Percentiles rank a stretch among this genome's conserved stretches.
These are phyloP conservation scores for Thecocarcelia acutangulata DNA, from an alignment of 2,888 invertebrate genomes.

Conservation along the genomic window DNA sequence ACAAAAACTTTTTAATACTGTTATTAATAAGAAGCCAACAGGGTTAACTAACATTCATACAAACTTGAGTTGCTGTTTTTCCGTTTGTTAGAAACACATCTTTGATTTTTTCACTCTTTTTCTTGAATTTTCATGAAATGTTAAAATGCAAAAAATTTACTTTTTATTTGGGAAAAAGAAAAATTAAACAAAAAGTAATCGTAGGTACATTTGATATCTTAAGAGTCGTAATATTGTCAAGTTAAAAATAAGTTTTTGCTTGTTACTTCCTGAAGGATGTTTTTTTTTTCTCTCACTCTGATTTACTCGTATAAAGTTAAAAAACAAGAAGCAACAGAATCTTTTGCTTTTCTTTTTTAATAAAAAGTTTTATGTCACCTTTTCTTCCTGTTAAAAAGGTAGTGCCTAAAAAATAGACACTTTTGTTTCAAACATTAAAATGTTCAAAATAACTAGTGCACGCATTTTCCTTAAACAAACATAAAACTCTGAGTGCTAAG, in stretches of 20 bases:
- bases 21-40: slow-evolving; percentile 67
- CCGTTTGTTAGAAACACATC: slow-evolving; percentile 9
- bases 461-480: background rate
- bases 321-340: slow-evolving; percentile 58
- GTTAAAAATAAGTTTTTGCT: slow-evolving; percentile 39
- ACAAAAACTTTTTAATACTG: slow-evolving; percentile 60
- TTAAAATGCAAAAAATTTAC: slow-evolving; percentile 42
- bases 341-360: slow-evolving; percentile 23
- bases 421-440: slow-evolving; percentile 21
- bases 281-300: slow-evolving; percentile 47
- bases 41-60: slow-evolving; percentile 63
- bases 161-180: too few relatives aligned
- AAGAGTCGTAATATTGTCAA: slow-evolving; percentile 62
- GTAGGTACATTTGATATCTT: slow-evolving; percentile 46
- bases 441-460: slow-evolving; percentile 2
- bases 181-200: slow-evolving; percentile 30
- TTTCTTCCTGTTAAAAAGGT: slow-evolving; percentile 11
- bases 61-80: slow-evolving; percentile 12
- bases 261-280: background rate
- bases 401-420: slow-evolving; percentile 39
- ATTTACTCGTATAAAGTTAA: slow-evolving; percentile 65
- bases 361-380: background rate
- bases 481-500: slow-evolving; percentile 4
- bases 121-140: slow-evolving; percentile 49
- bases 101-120: slow-evolving; percentile 9